Percentiles rank a stretch among this genome's conserved stretches.
These are phyloP conservation scores for Cotesia congregata DNA, from an alignment of 2,888 invertebrate genomes.

Conservation along the genomic window DNA sequence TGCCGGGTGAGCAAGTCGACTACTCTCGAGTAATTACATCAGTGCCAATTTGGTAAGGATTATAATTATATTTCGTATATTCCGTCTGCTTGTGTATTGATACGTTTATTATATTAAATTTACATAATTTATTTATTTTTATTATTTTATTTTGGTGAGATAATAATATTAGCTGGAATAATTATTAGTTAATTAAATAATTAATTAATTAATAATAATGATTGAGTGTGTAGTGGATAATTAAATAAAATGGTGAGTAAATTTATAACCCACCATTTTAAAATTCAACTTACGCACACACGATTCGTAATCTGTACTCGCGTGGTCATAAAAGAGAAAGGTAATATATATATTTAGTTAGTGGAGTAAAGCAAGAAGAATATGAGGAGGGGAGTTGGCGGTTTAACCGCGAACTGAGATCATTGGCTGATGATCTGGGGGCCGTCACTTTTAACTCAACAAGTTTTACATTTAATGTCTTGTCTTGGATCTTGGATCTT, in stretches of 20 bases:
- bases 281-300: slow-evolving; percentile 25
- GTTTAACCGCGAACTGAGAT: slow-evolving; percentile 42
- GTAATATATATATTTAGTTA: neutral
- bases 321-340: slow-evolving; percentile 1
- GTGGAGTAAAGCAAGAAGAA: slow-evolving; percentile 25
- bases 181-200: neutral
- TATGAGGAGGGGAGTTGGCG: slow-evolving; percentile 44
- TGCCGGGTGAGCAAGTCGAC: slow-evolving; percentile 33
- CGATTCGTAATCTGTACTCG: slow-evolving; percentile 9
- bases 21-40: slow-evolving; percentile 7
- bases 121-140: neutral
- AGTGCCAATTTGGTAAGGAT: slow-evolving; percentile 26
- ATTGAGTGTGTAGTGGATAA: neutral
- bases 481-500: neutral
- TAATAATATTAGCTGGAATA: neutral
- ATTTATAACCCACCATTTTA: slow-evolving; percentile 18
- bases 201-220: neutral
- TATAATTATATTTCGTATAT: neutral
- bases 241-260: slow-evolving; percentile 9
- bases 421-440: slow-evolving; percentile 51
- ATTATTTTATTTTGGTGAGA: neutral
- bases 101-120: neutral
- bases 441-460: slow-evolving; percentile 46
- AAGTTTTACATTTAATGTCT: slow-evolving; percentile 12
- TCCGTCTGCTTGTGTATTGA: neutral